phyloP scores from a whole-genome alignment of 2,797 vertebrate species.

The Neostethus bicornis region DNA sequence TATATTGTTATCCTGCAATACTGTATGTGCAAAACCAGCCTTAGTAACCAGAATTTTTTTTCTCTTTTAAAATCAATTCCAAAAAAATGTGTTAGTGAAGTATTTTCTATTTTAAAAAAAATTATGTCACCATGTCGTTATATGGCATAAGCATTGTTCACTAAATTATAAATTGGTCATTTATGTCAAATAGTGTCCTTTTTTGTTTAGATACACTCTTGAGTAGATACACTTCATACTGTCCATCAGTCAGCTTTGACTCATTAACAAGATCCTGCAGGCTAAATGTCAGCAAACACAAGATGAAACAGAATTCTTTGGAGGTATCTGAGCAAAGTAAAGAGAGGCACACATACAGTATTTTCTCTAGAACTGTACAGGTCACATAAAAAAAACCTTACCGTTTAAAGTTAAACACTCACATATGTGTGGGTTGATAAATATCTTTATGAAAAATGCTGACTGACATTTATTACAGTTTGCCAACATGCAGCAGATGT shows the following conservation, averaged over 20 bases:
- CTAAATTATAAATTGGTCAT: no score
- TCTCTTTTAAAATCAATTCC: no score
- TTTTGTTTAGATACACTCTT: no score
- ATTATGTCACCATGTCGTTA: no score
- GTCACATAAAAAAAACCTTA: constrained; percentile 3
- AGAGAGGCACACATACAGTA: not conserved
- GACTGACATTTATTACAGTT: constrained; percentile 8
- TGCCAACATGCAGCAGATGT: not conserved
- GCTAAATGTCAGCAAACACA: not conserved
- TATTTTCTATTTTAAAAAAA: no score
- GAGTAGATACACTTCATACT: no score
- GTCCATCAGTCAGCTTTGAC: not conserved
- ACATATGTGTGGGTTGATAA: constrained; percentile 6
- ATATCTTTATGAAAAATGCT: not conserved
- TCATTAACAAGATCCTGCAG: not conserved
- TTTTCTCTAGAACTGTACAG: not conserved
- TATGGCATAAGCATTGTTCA: no score
- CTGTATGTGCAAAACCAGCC: no score
- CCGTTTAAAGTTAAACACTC: constrained; percentile 7
- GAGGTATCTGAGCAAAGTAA: not conserved
- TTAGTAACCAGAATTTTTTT: no score
- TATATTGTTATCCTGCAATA: no score
- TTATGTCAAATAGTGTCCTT: no score
- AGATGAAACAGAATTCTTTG: not conserved
- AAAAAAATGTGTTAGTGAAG: no score